A percentile compares a stretch with the other conserved stretches of the same genome.
phyloP scores from a whole-genome alignment of 2,113 vertebrate species.

The Serilophus lunatus region DNA sequence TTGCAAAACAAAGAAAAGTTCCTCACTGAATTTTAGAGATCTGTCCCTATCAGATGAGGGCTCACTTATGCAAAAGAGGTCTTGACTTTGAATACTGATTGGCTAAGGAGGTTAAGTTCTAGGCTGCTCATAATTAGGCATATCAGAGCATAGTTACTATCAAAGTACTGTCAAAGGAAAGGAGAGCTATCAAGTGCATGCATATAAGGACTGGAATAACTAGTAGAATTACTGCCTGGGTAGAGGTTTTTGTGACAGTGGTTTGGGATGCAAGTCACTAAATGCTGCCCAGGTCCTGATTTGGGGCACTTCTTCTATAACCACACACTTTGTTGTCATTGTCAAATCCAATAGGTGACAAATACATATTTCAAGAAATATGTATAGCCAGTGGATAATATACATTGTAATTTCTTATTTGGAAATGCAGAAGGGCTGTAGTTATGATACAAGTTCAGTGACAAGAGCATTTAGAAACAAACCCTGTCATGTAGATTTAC shows the following conservation, averaged over 20 bases:
- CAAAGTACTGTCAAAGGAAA: not conserved
- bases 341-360: not conserved
- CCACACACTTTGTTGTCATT: not conserved
- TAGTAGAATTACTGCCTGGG: not conserved
- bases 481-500: not conserved
- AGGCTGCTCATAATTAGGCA: not conserved
- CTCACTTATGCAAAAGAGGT: not conserved
- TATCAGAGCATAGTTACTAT: not conserved
- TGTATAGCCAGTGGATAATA: not conserved
- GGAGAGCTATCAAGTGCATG: not conserved
- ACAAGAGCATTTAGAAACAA: not conserved
- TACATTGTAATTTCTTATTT: not conserved
- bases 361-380: not conserved
- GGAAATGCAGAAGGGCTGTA: not conserved
- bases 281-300: not conserved
- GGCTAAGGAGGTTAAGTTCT: not conserved
- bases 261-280: not conserved
- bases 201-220: not conserved
- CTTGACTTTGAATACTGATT: not conserved
- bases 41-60: not conserved
- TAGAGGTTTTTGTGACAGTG: not conserved
- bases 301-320: not conserved
- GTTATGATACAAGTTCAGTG: not conserved
- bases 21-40: not conserved
- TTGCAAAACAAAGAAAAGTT: not conserved